phyloP scores from a whole-genome alignment of 2,113 vertebrate species.

The Cyphomyrus plagiostoma region DNA sequence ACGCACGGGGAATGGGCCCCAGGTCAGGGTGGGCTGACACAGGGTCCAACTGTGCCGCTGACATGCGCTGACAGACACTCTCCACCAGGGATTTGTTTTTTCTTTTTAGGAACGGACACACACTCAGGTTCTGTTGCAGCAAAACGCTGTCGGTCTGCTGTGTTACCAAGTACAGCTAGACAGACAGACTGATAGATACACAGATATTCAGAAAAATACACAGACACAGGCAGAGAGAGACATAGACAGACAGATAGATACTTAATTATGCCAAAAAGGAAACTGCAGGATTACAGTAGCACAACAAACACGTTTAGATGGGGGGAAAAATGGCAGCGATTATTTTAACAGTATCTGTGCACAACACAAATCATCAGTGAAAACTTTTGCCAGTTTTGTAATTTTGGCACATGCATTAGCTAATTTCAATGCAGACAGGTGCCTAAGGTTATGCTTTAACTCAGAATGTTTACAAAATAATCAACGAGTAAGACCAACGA shows the following conservation, averaged over 20 bases:
- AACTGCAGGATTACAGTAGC: background rate
- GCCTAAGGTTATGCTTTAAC: background rate
- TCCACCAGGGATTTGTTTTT: background rate
- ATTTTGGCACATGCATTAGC: background rate
- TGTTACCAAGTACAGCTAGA: background rate
- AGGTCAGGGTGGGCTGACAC: constrained; percentile 47
- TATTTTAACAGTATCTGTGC: background rate
- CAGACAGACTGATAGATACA: background rate
- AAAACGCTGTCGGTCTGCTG: background rate
- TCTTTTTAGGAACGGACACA: background rate
- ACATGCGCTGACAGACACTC: constrained; percentile 6
- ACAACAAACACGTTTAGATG: background rate
- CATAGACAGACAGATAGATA: background rate
- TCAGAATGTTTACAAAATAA: background rate
- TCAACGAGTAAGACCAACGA: background rate
- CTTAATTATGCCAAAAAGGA: background rate
- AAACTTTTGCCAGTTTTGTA: background rate
- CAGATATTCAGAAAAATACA: no score
- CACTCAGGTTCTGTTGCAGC: background rate
- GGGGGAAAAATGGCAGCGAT: background rate
- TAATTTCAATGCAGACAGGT: background rate
- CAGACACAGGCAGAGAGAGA: no score
- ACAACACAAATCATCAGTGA: background rate
- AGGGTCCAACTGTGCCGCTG: constrained; percentile 36
- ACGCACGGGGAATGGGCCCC: constrained; percentile 50